Conservation (phyloP, 2,888 invertebrate species). For the Archips xylosteana region DNA sequence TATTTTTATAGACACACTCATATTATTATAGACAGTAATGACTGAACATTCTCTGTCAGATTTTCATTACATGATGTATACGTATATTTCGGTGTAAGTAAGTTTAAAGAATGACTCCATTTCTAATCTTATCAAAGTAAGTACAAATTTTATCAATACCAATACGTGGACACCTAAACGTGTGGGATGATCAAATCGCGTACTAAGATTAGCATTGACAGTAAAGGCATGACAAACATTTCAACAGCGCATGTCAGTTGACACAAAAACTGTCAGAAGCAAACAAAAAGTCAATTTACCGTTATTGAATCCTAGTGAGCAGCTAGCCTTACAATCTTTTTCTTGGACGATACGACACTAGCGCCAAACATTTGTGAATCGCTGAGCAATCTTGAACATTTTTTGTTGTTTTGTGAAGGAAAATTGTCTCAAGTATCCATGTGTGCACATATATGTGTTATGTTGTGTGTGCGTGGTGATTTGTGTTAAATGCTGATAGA, state of each 20-base stretch:
- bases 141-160: no score
- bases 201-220: background rate
- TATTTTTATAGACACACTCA: no score
- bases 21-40: no score
- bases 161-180: no score
- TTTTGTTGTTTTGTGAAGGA: conserved; percentile 45
- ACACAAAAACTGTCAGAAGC: conserved; percentile 6
- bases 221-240: background rate
- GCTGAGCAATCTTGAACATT: conserved; percentile 45
- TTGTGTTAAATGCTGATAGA: conserved; percentile 85
- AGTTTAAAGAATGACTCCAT: no score
- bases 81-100: no score
- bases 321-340: conserved; percentile 40
- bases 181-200: no score
- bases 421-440: conserved; percentile 50
- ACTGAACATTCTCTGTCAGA: no score
- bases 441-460: conserved; percentile 79
- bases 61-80: no score
- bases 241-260: background rate
- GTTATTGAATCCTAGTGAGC: conserved; percentile 34
- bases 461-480: conserved; percentile 86
- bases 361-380: conserved; percentile 45
- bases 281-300: conserved; percentile 13
- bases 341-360: conserved; percentile 43
- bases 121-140: no score